Percentiles rank a stretch among this genome's conserved stretches.
Evolutionary conservation across 2,888 invertebrate species (phyloP).

Genomic region (Ichneumon xanthorius): DNA sequence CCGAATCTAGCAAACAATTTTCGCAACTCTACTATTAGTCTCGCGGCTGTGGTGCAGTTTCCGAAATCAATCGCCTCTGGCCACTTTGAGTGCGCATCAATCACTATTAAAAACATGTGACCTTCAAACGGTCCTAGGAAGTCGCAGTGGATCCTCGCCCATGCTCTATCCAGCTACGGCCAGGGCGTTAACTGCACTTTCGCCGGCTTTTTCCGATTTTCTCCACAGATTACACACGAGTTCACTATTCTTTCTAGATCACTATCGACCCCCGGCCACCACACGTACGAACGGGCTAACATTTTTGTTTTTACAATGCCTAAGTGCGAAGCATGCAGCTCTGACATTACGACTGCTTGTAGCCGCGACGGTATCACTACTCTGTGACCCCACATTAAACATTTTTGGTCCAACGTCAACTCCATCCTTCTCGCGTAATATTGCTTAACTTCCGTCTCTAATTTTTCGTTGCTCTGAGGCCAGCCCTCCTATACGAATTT

Average conservation of each 20-base stretch:
- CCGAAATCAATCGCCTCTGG: constrained; percentile 67
- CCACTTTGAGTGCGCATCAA: constrained; percentile 69
- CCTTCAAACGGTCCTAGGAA: constrained; percentile 64
- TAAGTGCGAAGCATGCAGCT: constrained; percentile 71
- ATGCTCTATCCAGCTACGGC: constrained; percentile 61
- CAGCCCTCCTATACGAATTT: neutral
- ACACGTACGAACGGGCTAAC: constrained; percentile 71
- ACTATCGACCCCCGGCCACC: constrained; percentile 72
- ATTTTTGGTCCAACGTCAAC: neutral
- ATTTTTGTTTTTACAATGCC: constrained; percentile 73
- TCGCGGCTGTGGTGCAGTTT: constrained; percentile 53
- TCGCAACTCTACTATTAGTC: constrained; percentile 34
- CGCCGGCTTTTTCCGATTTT: constrained; percentile 49
- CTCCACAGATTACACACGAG: constrained; percentile 60
- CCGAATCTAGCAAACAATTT: constrained; percentile 4
- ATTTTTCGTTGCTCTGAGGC: neutral
- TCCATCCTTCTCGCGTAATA: neutral
- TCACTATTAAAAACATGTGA: constrained; percentile 64
- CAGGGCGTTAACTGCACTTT: constrained; percentile 55
- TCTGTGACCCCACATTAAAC: constrained; percentile 19
- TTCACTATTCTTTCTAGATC: neutral
- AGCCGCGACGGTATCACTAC: constrained; percentile 11
- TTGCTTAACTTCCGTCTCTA: neutral
- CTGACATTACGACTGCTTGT: constrained; percentile 58
- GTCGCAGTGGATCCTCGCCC: constrained; percentile 66